These are phyloP conservation scores for Gryllus longicercus DNA, from an alignment of 2,888 invertebrate genomes.

Conservation along the genomic window DNA sequence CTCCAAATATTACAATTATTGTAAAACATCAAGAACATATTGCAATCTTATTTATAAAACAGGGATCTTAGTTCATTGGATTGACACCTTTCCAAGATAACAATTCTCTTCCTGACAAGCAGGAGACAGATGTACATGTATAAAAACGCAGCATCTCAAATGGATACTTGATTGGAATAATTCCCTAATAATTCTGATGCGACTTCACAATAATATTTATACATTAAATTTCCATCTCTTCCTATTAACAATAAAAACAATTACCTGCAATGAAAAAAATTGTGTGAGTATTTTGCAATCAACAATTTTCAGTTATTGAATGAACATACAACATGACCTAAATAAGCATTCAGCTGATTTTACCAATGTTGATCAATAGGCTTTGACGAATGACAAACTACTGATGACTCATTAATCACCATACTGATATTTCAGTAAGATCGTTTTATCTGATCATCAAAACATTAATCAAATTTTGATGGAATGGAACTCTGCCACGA, in stretches of 20 bases:
- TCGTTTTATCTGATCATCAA: too few species aligned
- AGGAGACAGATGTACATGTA: not conserved
- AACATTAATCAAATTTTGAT: too few species aligned
- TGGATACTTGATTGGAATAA: not conserved
- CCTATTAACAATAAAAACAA: constrained; percentile 2
- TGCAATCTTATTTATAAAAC: constrained; percentile 3
- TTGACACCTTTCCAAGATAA: constrained; percentile 4
- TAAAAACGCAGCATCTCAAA: constrained; percentile 1
- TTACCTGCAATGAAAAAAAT: not conserved
- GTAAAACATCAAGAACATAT: constrained; percentile 10
- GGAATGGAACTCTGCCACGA: too few species aligned
- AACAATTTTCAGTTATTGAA: too few species aligned
- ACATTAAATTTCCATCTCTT: not conserved
- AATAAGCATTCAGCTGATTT: too few species aligned
- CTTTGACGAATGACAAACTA: too few species aligned
- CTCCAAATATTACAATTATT: constrained; percentile 17
- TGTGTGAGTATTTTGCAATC: too few species aligned
- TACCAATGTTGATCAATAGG: too few species aligned
- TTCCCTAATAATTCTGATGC: not conserved
- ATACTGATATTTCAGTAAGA: too few species aligned
- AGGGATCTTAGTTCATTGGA: not conserved
- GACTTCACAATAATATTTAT: not conserved
- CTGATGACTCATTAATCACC: too few species aligned
- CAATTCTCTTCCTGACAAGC: not conserved
- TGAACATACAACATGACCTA: too few species aligned